Evolutionary conservation across 2,888 invertebrate species (phyloP), one percentile per base, ranked within the genome.

Genomic region (Xylophagus ater): DNA sequence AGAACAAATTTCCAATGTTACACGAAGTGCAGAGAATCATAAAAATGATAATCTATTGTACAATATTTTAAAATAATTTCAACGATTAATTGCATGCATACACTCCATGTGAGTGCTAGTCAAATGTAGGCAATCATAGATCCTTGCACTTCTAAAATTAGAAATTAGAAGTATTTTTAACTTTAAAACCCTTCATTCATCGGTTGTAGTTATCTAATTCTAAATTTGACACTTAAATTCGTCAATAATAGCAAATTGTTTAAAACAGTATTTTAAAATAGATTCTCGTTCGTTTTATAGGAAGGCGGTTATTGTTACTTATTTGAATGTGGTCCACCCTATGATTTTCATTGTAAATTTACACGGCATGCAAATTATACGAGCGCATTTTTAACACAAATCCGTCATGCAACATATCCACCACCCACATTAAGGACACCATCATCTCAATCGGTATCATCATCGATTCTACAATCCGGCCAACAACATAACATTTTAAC

Each of bases 261-360:
- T 8, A 23, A 8, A 23, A 23, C 23, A 7, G 7, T 23, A 7
- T 23, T 18, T 31, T 32, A 15, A 7, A 20, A 13, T 9, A 19
- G 12, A 12, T 25, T 33, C 34, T 20, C 10, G 13, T 15, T 24
- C 4, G n/a, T n/a, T 23, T 32, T 20, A 28, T 28, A 46, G 46
- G 53, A 56, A 4, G 60, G 82, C 4, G 88, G 88, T 44, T 86
- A 87, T 58, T 92, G 90, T 62, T 92, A 90, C 62, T 69, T 92
- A 48, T 92, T 92, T 65, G 81, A 84, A 62, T 92, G 92, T 61
- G 90, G 92, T 2, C 79, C 86, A 4, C 80, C 86, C 0, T 84
- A 86, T 58, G 85, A 89, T 62, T 89, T 90, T 65, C 83, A 86
- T 55, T 92, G 92, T 68, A 88, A 88, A 70, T 92, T 92, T 60